Base-by-base conservation (phyloP, 1,140 invertebrate genomes). In the Drosophila bifasciata region DNA sequence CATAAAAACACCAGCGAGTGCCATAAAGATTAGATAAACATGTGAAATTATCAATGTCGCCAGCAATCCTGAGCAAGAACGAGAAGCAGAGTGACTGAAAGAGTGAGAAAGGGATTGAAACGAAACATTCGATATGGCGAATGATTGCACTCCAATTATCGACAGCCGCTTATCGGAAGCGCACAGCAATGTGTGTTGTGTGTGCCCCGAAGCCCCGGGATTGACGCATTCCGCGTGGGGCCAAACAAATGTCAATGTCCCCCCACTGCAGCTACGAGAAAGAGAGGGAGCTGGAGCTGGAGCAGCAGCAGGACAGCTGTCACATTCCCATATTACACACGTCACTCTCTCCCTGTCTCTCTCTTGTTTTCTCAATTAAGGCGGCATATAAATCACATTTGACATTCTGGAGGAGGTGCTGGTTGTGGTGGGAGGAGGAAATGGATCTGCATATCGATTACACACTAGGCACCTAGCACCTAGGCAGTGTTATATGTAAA, bases 11-110 rank as follows among this genome's bases (percentile, higher is more conserved):
- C 59, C 32, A 25, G 40, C 44, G 50, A 66, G 57, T 59, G 62
- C 41, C 58, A 79, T 79, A 79, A 88, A 81, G 81, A 88, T 88
- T 89, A 88, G 84, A 88, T 88, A 88, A 89, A 48, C 51, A 63
- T 32, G 53, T 49, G 68, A 36, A 70, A 84, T 84, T 83, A 84
- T 73, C 84, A 86, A 81, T 86, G 64, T 61, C 59, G 68, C 9
- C 13, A 23, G 32, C 32, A 36, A 13, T 36, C 32, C 32, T 36
- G 11, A 15, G 28, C 17, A 19, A 6, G 17, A 62, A 9, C 0
- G 40, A 8, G 19, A 23, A 16, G 41, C 39, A 50, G 32, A 43
- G 32, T 68, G 45, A 17, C 7, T 28, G 58, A 11, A 15, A 56
- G 25, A 56, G 17, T 19, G 28, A 8, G 6, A 36, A 17, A 25